These are phyloP conservation scores for Mormyrops attenuatus DNA, from an alignment of 2,797 vertebrate genomes.

Conservation along the genomic window DNA sequence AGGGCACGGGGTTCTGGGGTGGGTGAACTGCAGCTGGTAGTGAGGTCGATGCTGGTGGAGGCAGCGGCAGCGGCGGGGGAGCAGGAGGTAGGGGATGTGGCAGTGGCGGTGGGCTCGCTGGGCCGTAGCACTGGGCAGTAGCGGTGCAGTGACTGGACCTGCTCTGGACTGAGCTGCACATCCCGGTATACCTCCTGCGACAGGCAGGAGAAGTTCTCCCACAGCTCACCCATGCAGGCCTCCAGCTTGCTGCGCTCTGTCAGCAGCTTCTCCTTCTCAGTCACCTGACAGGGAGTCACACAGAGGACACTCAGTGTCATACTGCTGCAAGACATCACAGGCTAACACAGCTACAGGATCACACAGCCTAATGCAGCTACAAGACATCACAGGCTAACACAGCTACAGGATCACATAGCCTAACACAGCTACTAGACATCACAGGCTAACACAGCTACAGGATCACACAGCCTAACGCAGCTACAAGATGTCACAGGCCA, in stretches of 20 bases:
- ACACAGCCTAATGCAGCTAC: background rate
- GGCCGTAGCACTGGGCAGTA: slow-evolving; percentile 90
- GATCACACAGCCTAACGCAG: background rate
- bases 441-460: background rate
- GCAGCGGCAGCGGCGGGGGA: slow-evolving; percentile 30
- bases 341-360: background rate
- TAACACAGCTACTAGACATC: background rate
- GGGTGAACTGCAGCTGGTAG: slow-evolving; percentile 55
- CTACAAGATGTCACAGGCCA: background rate
- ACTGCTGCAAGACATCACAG: background rate
- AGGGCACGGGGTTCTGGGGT: slow-evolving; percentile 73
- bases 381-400: background rate
- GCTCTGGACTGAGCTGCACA: slow-evolving; percentile 89
- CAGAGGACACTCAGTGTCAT: slow-evolving; percentile 22
- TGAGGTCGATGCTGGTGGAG: slow-evolving; percentile 60
- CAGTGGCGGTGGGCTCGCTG: slow-evolving; percentile 60
- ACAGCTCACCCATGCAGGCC: slow-evolving; percentile 93
- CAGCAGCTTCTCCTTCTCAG: slow-evolving; percentile 94
- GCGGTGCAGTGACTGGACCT: slow-evolving; percentile 90
- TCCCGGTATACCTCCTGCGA: slow-evolving; percentile 96
- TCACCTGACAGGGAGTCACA: slow-evolving; percentile 65
- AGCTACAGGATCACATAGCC: background rate
- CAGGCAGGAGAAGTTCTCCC: slow-evolving; percentile 98
- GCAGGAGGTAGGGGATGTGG: slow-evolving; percentile 38
- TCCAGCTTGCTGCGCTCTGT: slow-evolving; percentile 96